phyloP scores from a whole-genome alignment of 2,888 invertebrate genomes.

The Gastracanthus pulcherrimus region DNA sequence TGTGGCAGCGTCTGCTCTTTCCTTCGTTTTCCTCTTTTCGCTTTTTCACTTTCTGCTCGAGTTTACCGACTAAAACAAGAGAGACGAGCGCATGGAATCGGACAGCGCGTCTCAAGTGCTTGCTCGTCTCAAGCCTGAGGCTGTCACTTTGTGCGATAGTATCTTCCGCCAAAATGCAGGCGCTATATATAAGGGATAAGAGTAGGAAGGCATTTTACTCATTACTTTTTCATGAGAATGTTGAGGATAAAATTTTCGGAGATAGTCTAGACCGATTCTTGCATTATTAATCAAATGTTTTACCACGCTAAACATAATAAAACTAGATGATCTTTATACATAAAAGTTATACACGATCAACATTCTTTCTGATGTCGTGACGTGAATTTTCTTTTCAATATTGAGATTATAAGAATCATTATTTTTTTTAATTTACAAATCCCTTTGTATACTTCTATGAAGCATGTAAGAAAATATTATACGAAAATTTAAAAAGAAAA shows the following conservation, averaged over 20 bases:
- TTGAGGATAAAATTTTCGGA: not conserved
- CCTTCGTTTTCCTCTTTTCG: not conserved
- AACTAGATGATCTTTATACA: too few species aligned
- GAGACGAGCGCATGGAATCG: slow-evolving; percentile 10
- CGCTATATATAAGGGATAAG: too few species aligned
- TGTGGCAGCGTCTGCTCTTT: not conserved
- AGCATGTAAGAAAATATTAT: too few species aligned
- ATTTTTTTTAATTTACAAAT: too few species aligned
- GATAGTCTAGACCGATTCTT: not conserved
- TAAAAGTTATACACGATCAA: too few species aligned
- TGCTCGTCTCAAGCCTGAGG: not conserved
- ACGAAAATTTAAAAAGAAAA: too few species aligned
- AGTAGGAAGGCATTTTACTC: slow-evolving; percentile 4
- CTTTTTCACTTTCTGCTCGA: not conserved
- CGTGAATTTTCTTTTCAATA: too few species aligned
- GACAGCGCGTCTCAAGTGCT: slow-evolving; percentile 15
- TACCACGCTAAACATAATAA: too few species aligned
- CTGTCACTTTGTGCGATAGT: slow-evolving; percentile 4
- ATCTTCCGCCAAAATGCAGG: not conserved
- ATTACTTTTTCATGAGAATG: slow-evolving; percentile 9
- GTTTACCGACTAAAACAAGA: slow-evolving; percentile 3
- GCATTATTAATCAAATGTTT: not conserved
- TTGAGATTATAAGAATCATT: too few species aligned
- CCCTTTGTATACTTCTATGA: too few species aligned
- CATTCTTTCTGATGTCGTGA: too few species aligned